phyloP scores from a whole-genome alignment of 2,113 vertebrate genomes.

The Chionomys nivalis region DNA sequence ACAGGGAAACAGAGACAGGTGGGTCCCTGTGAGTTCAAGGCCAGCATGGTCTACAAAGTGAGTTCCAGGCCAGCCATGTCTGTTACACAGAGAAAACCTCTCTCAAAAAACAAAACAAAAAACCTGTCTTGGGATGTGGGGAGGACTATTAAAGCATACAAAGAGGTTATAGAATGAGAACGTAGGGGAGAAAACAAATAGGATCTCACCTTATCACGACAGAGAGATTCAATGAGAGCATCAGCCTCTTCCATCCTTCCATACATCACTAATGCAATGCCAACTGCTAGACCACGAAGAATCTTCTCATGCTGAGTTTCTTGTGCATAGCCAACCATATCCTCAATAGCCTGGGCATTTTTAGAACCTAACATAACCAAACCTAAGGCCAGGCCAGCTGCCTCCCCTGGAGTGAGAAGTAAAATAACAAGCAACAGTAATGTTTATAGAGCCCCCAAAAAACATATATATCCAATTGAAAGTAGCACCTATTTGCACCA shows the following conservation, averaged over 20 bases:
- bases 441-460: conserved; percentile 5
- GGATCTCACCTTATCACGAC: conserved; percentile 94
- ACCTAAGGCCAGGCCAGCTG: conserved; percentile 95
- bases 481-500: not conserved
- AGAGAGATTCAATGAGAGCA: conserved; percentile 98
- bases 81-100: not conserved
- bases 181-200: not conserved
- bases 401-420: conserved; percentile 90
- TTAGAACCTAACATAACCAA: conserved; percentile 99
- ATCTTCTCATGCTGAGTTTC: conserved; percentile 99
- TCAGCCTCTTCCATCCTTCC: conserved; percentile 99
- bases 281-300: conserved; percentile 95
- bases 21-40: not conserved
- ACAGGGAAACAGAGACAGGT: not conserved
- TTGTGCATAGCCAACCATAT: conserved; percentile 99
- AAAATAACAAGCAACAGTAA: conserved; percentile 36
- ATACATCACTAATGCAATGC: conserved; percentile 98
- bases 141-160: not conserved
- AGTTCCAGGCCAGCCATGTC: not conserved
- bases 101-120: not conserved
- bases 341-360: conserved; percentile 98
- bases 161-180: not conserved
- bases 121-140: no score
- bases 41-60: not conserved
- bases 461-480: not conserved